Evolutionary conservation across 2,888 invertebrate species (phyloP), one percentile per base, ranked within the genome.

Genomic region (Steinernema carpocapsae): DNA sequence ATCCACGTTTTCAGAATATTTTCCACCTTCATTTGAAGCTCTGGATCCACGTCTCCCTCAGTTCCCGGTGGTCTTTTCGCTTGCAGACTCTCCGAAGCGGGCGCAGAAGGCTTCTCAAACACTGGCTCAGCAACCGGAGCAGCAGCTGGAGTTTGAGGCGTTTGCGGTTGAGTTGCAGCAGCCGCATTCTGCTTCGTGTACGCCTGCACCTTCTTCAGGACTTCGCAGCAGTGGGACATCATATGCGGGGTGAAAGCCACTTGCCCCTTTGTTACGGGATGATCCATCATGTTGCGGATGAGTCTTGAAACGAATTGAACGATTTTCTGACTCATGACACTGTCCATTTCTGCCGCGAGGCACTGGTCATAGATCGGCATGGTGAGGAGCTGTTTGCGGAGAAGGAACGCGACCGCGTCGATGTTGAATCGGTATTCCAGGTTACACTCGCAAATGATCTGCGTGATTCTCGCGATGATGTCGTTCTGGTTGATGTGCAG

Each of bases 1-100:
- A 97, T 93, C 99, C 99, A 99, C 87, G 99, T 97, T 26, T 96
- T 91, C 45, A 99, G 91, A 14, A 99, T 90, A 84, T 91, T 93
- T 88, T 99, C 97, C 0, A 96, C 95, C 88, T 96, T 97, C 19
- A 72, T 46, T 73, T 79, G 72, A 37, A 72, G 52, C 26, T 94
- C 95, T 0, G 94, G 94, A 1, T 96, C 96, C 89, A 97, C 97
- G 85, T 94, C 93, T 84, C 93, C 43, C 7, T 37, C 59, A 12
- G n/a, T 10, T 17, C 56, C 32, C 14, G 70, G 19, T 7, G 19
- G 4, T 17, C 42, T 19, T 70, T 42, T 70, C 59, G 32, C 26
- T 19, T 1, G 3, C 37, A 10, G 10, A 10, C 37, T 37, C 37
- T 37, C 10, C 37, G 37, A 56, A 17, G 75, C 12, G 45, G 45